Percentiles rank a stretch among this genome's conserved stretches.
These are phyloP conservation scores for Antechinus stuartii DNA, from an alignment of 2,113 vertebrate species.

Conservation along the genomic window DNA sequence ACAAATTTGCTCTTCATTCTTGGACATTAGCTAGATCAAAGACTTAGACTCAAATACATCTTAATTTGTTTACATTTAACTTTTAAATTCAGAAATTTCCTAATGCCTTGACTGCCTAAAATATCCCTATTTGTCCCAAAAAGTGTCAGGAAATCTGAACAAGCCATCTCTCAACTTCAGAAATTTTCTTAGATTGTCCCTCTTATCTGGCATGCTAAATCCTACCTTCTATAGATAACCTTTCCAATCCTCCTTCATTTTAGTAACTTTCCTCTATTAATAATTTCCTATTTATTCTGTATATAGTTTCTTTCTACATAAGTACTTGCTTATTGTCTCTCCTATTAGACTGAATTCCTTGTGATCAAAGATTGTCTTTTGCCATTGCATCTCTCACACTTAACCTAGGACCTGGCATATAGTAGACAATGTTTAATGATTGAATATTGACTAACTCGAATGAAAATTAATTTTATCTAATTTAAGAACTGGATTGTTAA, in stretches of 20 bases:
- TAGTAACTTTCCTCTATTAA: background rate
- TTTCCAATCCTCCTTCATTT: background rate
- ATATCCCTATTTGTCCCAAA: background rate
- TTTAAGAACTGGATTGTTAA: conserved; percentile 22
- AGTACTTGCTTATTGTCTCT: background rate
- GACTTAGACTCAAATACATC: background rate
- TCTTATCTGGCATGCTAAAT: background rate
- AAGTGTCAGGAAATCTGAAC: background rate
- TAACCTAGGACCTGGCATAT: background rate
- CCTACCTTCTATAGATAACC: background rate
- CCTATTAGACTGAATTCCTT: background rate
- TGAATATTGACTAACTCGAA: background rate
- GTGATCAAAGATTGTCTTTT: background rate
- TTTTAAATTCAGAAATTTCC: background rate
- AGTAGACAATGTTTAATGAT: background rate
- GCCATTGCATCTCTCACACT: background rate
- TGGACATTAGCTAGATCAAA: background rate
- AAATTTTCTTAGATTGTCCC: background rate
- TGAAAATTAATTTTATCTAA: conserved; percentile 26
- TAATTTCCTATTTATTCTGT: background rate
- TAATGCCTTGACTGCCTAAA: background rate
- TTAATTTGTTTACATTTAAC: background rate
- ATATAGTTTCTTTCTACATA: background rate
- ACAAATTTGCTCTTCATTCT: background rate
- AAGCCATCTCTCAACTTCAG: background rate